Evolutionary conservation across 1,140 invertebrate species (phyloP).

Genomic region (Sminthurides bifidus): DNA sequence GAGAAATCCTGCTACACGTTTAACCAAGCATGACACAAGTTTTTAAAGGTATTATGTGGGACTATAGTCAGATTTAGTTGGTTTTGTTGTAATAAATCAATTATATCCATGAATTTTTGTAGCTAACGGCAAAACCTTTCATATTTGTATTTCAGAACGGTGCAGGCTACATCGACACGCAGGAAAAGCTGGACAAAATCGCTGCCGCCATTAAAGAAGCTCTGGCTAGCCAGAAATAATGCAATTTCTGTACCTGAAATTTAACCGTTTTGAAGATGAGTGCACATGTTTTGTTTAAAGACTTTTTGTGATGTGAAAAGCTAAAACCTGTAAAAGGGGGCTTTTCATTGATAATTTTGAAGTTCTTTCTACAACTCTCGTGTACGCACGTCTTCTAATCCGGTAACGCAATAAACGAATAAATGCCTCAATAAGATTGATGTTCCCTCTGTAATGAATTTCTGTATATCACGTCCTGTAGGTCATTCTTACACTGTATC

Average conservation of each 20-base stretch:
- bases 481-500: not conserved
- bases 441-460: too few species aligned
- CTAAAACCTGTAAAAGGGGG: conserved; percentile 13
- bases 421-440: not conserved
- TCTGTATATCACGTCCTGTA: not conserved
- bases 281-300: not conserved
- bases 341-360: conserved; percentile 1
- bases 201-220: conserved; percentile 12
- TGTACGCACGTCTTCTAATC: not conserved
- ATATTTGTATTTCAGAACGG: conserved; percentile 13
- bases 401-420: not conserved
- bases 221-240: conserved; percentile 1
- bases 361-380: not conserved
- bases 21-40: not conserved
- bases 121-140: too few species aligned
- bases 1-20: not conserved
- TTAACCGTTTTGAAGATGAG: not conserved
- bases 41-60: not conserved
- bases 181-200: conserved; percentile 19
- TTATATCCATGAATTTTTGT: not conserved
- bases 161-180: conserved; percentile 20
- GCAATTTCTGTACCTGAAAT: not conserved
- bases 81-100: not conserved
- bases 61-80: not conserved
- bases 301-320: conserved; percentile 14